Conservation (phyloP, 2,888 invertebrate species). For the Neocrepidodera transversa region DNA sequence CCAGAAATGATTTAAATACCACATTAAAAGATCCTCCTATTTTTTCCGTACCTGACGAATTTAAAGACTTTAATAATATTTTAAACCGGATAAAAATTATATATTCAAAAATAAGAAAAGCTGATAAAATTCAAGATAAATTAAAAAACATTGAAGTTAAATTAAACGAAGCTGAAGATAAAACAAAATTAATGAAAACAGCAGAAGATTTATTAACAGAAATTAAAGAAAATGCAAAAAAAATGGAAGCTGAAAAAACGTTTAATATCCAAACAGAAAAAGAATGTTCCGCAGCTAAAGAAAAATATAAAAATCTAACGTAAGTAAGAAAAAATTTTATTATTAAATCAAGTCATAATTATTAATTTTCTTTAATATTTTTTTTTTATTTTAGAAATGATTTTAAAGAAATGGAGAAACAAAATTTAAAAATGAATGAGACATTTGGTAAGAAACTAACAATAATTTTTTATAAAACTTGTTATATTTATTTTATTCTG, state of each 20-base stretch:
- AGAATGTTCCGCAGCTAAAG: slow-evolving; percentile 1
- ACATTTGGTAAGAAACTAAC: slow-evolving; percentile 16
- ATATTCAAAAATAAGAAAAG: background rate
- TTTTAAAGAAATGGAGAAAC: slow-evolving; percentile 9
- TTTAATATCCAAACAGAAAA: background rate
- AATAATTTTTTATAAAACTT: background rate
- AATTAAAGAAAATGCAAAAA: slow-evolving; percentile 6
- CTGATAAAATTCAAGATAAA: background rate
- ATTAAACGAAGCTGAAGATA: background rate
- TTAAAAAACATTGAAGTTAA: slow-evolving; percentile 1
- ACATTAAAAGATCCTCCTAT: slow-evolving; percentile 6
- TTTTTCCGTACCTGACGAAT: slow-evolving; percentile 13
- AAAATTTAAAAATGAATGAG: slow-evolving; percentile 1
- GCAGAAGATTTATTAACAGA: background rate
- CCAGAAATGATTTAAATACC: slow-evolving; percentile 5
- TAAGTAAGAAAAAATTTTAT: no score
- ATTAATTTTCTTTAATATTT: no score
- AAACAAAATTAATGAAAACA: background rate
- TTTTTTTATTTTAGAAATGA: slow-evolving; percentile 18
- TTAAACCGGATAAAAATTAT: slow-evolving; percentile 9
- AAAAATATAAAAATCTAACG: background rate
- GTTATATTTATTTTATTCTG: background rate
- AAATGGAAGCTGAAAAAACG: background rate
- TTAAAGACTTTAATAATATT: slow-evolving; percentile 6
- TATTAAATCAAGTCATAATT: no score